phyloP scores from a whole-genome alignment of 2,797 vertebrate genomes.

The Babyrousa celebensis region DNA sequence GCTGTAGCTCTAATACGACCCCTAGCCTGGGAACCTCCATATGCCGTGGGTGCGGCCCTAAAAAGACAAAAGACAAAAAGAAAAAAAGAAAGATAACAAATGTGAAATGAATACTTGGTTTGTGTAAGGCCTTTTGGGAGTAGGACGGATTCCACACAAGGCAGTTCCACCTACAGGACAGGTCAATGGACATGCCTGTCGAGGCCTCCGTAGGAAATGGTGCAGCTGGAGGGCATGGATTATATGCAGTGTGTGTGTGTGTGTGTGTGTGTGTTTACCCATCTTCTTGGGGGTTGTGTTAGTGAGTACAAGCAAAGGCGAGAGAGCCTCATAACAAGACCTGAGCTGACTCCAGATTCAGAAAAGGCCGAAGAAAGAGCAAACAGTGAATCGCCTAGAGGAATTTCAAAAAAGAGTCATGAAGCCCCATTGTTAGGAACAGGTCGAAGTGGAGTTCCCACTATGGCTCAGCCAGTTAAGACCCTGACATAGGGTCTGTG shows the following conservation, averaged over 20 bases:
- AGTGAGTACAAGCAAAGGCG: neutral
- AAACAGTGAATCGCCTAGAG: neutral
- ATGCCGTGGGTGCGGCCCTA: no score
- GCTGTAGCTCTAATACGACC: no score
- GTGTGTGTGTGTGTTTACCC: neutral
- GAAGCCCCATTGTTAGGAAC: neutral
- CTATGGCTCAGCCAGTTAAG: no score
- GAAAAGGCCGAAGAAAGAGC: neutral
- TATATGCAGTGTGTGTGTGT: neutral
- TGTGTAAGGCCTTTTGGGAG: rapidly evolving
- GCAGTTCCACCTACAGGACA: rapidly evolving
- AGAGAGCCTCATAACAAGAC: neutral
- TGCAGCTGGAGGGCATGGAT: neutral
- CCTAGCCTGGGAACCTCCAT: no score
- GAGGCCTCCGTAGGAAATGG: neutral
- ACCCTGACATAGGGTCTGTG: no score
- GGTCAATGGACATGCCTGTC: no score
- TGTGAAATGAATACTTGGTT: rapidly evolving
- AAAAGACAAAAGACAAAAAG: no score
- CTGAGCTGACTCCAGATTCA: neutral
- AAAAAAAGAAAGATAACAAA: neutral
- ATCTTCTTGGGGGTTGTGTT: neutral
- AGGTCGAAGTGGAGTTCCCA: neutral
- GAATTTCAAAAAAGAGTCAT: neutral
- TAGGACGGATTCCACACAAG: rapidly evolving